phyloP scores from a whole-genome alignment of 2,113 vertebrate genomes.

The Myotis davidii region DNA sequence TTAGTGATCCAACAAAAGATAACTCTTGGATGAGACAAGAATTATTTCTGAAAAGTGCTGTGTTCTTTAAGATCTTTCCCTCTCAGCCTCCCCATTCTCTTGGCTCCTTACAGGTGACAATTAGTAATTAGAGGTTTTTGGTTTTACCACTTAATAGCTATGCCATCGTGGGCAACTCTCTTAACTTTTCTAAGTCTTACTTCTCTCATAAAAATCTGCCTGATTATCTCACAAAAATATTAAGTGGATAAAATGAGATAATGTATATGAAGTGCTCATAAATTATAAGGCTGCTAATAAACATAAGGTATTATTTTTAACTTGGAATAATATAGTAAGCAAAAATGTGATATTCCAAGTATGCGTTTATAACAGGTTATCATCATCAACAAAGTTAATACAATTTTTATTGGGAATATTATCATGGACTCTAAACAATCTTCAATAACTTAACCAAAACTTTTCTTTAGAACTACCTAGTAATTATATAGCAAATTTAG shows the following conservation, averaged over 20 bases:
- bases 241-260: background rate
- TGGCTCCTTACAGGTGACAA: background rate
- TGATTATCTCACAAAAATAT: conserved; percentile 44
- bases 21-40: background rate
- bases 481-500: conserved; percentile 38
- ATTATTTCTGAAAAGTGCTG: conserved; percentile 20
- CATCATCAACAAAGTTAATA: conserved; percentile 13
- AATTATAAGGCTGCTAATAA: conserved; percentile 45
- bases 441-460: conserved; percentile 25
- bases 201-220: background rate
- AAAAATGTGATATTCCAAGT: conserved; percentile 7
- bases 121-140: background rate
- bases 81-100: background rate
- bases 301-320: background rate
- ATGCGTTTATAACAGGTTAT: conserved; percentile 18
- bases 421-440: conserved; percentile 24
- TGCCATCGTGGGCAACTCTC: background rate
- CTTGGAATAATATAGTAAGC: conserved; percentile 29
- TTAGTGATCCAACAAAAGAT: conserved; percentile 44
- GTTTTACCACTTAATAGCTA: conserved; percentile 9
- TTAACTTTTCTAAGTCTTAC: conserved; percentile 2
- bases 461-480: conserved; percentile 6
- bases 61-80: background rate
- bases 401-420: conserved; percentile 48
- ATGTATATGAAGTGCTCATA: background rate